These are phyloP conservation scores for Pangasius sanitwongsei DNA, from an alignment of 2,797 vertebrate species.

Conservation along the genomic window DNA sequence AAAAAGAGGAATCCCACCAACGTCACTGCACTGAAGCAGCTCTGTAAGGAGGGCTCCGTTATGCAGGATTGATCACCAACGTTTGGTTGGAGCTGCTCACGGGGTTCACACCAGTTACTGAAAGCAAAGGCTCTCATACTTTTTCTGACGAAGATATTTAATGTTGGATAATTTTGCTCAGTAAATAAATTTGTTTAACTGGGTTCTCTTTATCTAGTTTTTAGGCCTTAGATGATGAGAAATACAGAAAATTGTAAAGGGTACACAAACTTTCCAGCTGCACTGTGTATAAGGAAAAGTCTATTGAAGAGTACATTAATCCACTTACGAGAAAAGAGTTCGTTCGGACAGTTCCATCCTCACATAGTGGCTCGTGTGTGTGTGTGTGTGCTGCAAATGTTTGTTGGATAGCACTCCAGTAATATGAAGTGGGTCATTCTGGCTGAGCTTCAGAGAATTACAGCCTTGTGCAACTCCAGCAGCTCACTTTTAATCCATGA, in stretches of 20 bases:
- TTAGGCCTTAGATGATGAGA: not conserved
- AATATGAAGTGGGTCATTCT: conserved; percentile 34
- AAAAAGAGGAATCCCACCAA: not conserved
- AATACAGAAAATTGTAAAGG: not conserved
- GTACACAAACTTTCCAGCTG: not conserved
- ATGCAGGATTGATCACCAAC: too few relatives aligned
- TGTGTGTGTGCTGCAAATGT: conserved; percentile 40
- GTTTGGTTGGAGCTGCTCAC: not conserved
- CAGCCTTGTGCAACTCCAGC: conserved; percentile 39
- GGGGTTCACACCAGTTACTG: too few relatives aligned
- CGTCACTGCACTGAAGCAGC: not conserved
- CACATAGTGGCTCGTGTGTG: conserved; percentile 71
- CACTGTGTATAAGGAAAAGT: conserved; percentile 49
- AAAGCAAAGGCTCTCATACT: too few relatives aligned
- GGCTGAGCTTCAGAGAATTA: conserved; percentile 50
- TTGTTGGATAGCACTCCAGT: conserved; percentile 27
- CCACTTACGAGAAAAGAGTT: conserved; percentile 82
- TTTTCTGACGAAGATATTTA: too few relatives aligned
- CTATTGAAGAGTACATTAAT: conserved; percentile 79
- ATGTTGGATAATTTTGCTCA: too few relatives aligned
- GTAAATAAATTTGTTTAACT: too few relatives aligned
- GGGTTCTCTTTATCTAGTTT: too few relatives aligned
- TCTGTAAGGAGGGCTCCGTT: not conserved
- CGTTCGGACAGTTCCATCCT: conserved; percentile 79
- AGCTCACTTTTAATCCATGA: conserved; percentile 45